Evolutionary conservation across 2,113 vertebrate genomes (phyloP).

Genomic region (Quiscalus mexicanus): DNA sequence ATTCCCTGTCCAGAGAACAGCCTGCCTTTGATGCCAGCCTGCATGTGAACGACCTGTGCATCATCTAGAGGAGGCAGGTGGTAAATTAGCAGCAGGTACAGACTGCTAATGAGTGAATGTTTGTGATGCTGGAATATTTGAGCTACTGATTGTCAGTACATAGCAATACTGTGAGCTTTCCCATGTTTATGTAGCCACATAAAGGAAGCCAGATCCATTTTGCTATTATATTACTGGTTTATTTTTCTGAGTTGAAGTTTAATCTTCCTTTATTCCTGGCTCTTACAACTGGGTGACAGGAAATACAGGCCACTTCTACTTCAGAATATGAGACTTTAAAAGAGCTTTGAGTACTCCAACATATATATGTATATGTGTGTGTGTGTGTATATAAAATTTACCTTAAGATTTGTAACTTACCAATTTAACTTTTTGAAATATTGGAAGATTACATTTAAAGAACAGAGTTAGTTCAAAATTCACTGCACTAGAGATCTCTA

Average conservation of each 20-base stretch:
- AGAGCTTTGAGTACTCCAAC: not conserved
- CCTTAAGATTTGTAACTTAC: not conserved
- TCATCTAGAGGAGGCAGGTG: not conserved
- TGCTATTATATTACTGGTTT: not conserved
- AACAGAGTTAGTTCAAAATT: not conserved
- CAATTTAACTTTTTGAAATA: not conserved
- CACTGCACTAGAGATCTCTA: not conserved
- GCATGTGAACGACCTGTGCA: not conserved
- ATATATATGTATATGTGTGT: not conserved
- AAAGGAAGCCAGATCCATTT: not conserved
- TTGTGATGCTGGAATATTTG: not conserved
- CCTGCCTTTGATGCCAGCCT: not conserved
- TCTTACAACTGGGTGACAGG: not conserved
- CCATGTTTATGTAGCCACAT: not conserved
- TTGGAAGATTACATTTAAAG: not conserved
- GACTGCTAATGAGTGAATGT: not conserved
- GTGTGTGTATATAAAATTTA: not conserved
- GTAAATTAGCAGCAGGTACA: not conserved
- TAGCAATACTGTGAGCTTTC: not conserved
- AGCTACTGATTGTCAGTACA: not conserved
- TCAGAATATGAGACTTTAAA: not conserved
- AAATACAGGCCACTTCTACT: not conserved
- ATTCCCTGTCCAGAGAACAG: not conserved
- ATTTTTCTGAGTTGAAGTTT: not conserved
- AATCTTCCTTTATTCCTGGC: not conserved